Conservation (phyloP, 2,113 vertebrate genomes). For the Campylomormyrus tamandua region DNA sequence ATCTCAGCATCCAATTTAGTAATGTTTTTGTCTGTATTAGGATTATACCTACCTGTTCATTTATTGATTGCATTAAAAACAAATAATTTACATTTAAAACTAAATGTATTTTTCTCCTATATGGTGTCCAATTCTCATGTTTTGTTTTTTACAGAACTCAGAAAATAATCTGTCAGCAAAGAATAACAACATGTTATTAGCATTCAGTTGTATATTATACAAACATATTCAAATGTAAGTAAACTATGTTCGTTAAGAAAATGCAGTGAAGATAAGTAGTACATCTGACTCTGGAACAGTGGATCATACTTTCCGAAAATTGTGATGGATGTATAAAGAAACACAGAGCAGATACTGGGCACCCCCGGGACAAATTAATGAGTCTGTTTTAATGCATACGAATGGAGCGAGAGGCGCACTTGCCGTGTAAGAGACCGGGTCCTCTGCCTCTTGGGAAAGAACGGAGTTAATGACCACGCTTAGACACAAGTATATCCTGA, state of each 20-base stretch:
- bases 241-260: background rate
- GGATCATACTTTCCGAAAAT: background rate
- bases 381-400: background rate
- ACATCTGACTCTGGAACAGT: background rate
- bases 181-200: background rate
- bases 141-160: background rate
- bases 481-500: conserved; percentile 72
- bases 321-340: background rate
- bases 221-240: background rate
- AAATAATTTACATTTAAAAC: background rate
- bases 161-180: background rate
- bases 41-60: background rate
- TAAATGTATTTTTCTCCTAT: background rate
- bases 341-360: background rate
- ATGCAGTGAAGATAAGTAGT: background rate
- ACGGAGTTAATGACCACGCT: conserved; percentile 70
- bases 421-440: conserved; percentile 89
- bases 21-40: background rate
- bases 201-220: background rate
- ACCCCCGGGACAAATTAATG: background rate
- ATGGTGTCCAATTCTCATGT: background rate
- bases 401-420: conserved; percentile 45
- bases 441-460: conserved; percentile 76
- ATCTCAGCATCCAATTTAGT: background rate
- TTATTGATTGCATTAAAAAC: background rate